Conservation (phyloP, 2,797 vertebrate genomes). For the Hybognathus amarus region DNA sequence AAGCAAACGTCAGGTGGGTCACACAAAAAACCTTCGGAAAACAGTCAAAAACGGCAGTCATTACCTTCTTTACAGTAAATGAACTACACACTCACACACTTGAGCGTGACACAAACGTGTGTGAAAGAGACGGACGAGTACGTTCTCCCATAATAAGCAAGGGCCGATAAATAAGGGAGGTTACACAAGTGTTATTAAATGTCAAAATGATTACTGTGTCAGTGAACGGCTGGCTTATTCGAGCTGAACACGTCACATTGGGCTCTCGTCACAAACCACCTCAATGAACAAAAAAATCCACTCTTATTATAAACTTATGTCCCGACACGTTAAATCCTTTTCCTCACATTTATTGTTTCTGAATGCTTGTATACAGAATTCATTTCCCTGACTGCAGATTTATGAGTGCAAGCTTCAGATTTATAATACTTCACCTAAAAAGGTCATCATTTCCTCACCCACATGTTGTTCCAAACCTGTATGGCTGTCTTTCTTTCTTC, state of each 20-base stretch:
- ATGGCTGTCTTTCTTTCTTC: neutral
- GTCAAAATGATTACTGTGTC: constrained; percentile 71
- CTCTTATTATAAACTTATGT: constrained; percentile 53
- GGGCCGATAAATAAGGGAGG: constrained; percentile 63
- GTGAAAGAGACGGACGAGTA: neutral
- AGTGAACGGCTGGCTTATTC: constrained; percentile 64
- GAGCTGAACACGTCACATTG: constrained; percentile 72
- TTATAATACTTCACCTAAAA: neutral
- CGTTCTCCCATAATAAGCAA: constrained; percentile 29
- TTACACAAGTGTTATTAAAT: constrained; percentile 75
- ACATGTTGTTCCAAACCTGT: neutral
- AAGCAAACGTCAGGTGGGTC: neutral
- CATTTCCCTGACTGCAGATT: neutral
- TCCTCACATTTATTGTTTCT: neutral
- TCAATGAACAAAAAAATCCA: constrained; percentile 51
- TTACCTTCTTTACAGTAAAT: constrained; percentile 44
- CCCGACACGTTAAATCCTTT: constrained; percentile 34
- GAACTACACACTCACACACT: constrained; percentile 3
- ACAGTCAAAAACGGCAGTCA: constrained; percentile 44
- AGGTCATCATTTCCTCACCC: neutral
- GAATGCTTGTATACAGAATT: neutral
- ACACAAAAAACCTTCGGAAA: constrained; percentile 16
- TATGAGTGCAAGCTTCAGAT: neutral
- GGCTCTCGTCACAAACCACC: constrained; percentile 62
- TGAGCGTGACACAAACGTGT: constrained; percentile 14